phyloP scores from a whole-genome alignment of 2,797 vertebrate species.

The Centroberyx gerrardi region DNA sequence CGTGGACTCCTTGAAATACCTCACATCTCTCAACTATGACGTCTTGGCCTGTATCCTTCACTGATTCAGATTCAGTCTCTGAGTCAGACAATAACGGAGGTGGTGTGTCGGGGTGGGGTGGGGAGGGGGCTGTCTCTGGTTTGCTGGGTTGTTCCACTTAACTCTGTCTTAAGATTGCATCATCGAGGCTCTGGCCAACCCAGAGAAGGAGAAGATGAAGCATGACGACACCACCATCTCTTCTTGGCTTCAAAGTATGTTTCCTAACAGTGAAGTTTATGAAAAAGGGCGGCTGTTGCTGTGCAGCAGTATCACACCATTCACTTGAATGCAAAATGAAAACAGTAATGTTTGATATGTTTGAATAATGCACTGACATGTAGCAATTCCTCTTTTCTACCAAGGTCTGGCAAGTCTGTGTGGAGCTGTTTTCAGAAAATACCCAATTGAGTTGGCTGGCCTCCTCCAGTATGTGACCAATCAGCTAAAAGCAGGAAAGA shows the following conservation, averaged over 20 bases:
- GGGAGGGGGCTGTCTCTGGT: background rate
- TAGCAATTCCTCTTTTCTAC: slow-evolving; percentile 37
- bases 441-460: slow-evolving; percentile 97
- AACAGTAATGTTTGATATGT: slow-evolving; percentile 33
- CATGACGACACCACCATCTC: slow-evolving; percentile 99
- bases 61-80: too few relatives aligned
- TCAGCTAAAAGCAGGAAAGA: slow-evolving; percentile 98
- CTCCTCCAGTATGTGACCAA: slow-evolving; percentile 99
- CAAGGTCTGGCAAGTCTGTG: slow-evolving; percentile 97
- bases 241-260: slow-evolving; percentile 98
- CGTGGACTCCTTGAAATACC: slow-evolving; percentile 99
- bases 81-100: background rate
- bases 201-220: slow-evolving; percentile 99
- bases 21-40: slow-evolving; percentile 98
- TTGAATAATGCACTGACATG: slow-evolving; percentile 44
- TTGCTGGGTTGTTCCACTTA: slow-evolving; percentile 66
- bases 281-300: background rate
- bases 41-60: slow-evolving; percentile 98
- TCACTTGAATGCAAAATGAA: slow-evolving; percentile 44
- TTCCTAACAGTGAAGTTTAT: slow-evolving; percentile 23
- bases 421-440: slow-evolving; percentile 98
- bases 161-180: slow-evolving; percentile 92
- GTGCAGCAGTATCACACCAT: background rate
- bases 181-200: slow-evolving; percentile 98
- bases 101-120: background rate